Base-by-base conservation (phyloP, 2,113 vertebrate species). In the Grallaria varia region DNA sequence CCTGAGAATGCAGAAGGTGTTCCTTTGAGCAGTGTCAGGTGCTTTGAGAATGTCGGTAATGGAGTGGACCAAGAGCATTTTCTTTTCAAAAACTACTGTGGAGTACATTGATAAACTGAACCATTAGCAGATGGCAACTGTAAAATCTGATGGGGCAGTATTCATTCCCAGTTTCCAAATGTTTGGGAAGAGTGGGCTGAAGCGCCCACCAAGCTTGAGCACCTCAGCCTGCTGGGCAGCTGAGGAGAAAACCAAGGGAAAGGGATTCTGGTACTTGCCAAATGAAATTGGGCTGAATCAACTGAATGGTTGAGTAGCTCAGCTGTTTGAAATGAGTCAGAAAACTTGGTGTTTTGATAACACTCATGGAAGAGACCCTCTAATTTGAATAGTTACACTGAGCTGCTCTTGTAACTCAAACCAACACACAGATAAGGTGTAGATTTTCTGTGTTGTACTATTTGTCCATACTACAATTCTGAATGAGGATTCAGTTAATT, bases 391-490 rank as follows among this genome's bases (percentile, higher is more conserved):
- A 50, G 49, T 30, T 50, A 33, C 25, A 60, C 16, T 22, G 60
- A 85, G 23, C 3, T 2, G 20, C 40, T 91, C 66, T 67, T 76
- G 21, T 55, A 67, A 47, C 33, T 84, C 39, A 8, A 45, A 35
- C 22, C 49, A 60, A 47, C 31, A 47, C 30, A 18, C 0, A 3
- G 52, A 35, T 49, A n/a, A 0, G 0, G 14, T 13, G 47, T 50
- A 37, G 21, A 45, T n/a, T 68, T 84, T 37, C 24, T 75, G 8
- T 84, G 30, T 25, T 84, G 21, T 17, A 22, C 87, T 73, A 63
- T 79, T 84, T 92, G 84, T 87, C 39, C 7, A n/a, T 42, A 12
- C 44, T 42, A 73, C 19, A 39, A 8, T 39, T 80, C 28, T 28
- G 39, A 84, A 73, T 37, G 42, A 91, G 47, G 77, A 63, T 55